Percentiles rank a stretch among this genome's conserved stretches.
phyloP scores from a whole-genome alignment of 2,113 vertebrate genomes.

The Corythaeola cristata region DNA sequence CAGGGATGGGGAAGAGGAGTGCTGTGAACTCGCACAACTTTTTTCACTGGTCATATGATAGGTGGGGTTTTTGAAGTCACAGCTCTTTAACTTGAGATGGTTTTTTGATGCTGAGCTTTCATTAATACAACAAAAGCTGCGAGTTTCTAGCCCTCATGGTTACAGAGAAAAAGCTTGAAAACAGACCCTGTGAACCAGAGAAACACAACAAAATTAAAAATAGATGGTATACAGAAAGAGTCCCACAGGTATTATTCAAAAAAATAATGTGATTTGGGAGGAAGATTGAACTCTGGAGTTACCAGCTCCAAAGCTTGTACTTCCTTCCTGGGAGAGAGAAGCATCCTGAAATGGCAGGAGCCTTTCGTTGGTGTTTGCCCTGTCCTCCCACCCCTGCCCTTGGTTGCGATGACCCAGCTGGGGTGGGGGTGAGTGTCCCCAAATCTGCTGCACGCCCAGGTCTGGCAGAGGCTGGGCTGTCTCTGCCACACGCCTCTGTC shows the following conservation, averaged over 20 bases:
- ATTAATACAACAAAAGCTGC: not conserved
- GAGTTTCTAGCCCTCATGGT: not conserved
- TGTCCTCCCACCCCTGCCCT: not conserved
- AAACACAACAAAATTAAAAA: conserved; percentile 19
- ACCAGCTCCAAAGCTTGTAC: not conserved
- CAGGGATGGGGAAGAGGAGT: not conserved
- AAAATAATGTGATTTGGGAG: not conserved
- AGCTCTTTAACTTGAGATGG: not conserved
- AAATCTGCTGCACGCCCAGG: not conserved
- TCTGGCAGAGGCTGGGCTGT: not conserved
- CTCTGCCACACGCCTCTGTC: not conserved
- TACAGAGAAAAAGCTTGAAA: not conserved
- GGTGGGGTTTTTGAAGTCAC: not conserved
- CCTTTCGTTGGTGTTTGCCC: not conserved
- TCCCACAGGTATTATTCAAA: not conserved
- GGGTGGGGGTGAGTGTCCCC: not conserved
- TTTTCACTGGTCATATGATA: not conserved
- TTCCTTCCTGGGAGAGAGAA: not conserved
- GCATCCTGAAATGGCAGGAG: not conserved
- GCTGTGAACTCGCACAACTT: not conserved
- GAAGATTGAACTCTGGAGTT: not conserved
- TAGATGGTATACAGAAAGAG: not conserved
- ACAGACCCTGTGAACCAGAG: not conserved
- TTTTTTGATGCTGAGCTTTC: not conserved
- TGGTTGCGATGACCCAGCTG: not conserved